phyloP scores from a whole-genome alignment of 1,140 invertebrate species.

The Chrysomallon squamiferum region DNA sequence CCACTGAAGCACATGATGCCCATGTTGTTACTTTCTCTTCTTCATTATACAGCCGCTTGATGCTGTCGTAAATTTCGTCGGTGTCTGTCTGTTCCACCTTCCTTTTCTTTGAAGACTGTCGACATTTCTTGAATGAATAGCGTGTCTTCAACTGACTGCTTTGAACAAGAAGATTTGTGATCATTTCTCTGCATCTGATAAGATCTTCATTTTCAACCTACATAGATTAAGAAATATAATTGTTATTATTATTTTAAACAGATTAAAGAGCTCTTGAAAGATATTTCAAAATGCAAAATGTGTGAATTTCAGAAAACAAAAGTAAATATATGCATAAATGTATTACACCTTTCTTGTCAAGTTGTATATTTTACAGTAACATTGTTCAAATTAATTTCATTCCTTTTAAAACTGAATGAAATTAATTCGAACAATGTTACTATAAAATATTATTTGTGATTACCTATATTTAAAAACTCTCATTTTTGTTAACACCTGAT shows the following conservation, averaged over 20 bases:
- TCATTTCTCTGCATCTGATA: conserved; percentile 55
- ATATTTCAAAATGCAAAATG: too few relatives aligned
- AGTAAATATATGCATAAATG: too few relatives aligned
- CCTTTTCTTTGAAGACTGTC: conserved; percentile 44
- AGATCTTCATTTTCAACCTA: conserved; percentile 53
- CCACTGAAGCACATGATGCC: conserved; percentile 44
- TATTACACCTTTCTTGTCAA: neutral
- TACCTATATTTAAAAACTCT: neutral
- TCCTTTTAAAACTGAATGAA: neutral
- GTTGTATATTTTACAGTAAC: neutral
- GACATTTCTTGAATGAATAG: conserved; percentile 26
- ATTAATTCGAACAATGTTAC: neutral
- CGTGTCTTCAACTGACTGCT: conserved; percentile 27
- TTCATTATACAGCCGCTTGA: conserved; percentile 61
- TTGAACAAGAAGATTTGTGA: conserved; percentile 37
- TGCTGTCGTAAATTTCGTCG: conserved; percentile 57
- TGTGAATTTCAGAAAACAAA: too few relatives aligned
- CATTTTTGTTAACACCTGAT: too few relatives aligned
- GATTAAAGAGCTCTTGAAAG: too few relatives aligned
- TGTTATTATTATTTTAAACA: too few relatives aligned
- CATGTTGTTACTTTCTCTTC: conserved; percentile 33
- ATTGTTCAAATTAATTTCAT: neutral
- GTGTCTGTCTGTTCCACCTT: conserved; percentile 45
- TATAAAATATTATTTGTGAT: neutral
- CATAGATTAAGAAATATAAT: too few relatives aligned